Conservation (phyloP, 2,797 vertebrate genomes). For the Myotis findleyi region DNA sequence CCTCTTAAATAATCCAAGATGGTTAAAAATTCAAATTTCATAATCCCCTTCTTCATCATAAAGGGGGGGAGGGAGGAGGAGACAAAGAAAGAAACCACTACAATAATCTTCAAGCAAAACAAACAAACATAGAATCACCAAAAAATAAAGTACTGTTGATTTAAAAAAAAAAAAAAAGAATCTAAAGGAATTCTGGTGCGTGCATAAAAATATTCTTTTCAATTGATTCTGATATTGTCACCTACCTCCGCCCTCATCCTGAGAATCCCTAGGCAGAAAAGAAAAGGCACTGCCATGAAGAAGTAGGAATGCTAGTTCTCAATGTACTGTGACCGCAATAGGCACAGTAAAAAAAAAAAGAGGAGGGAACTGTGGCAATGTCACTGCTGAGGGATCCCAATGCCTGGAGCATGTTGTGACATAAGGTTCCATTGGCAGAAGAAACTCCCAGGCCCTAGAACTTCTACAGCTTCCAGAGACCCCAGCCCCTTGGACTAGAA, state of each 20-base stretch:
- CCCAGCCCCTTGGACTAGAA: neutral
- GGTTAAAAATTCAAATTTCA: neutral
- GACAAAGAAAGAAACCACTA: neutral
- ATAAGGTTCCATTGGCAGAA: neutral
- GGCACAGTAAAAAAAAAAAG: neutral
- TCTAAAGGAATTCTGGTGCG: neutral
- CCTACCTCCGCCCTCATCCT: neutral
- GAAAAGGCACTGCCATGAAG: neutral
- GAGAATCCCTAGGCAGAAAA: neutral
- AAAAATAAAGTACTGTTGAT: neutral
- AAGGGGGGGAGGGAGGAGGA: neutral
- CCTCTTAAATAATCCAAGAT: neutral
- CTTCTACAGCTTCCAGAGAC: neutral
- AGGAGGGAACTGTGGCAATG: neutral
- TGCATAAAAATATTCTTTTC: neutral
- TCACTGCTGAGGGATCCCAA: neutral
- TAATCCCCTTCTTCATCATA: neutral
- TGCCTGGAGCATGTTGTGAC: neutral
- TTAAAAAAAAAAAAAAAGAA: neutral
- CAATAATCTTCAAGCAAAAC: constrained; percentile 3
- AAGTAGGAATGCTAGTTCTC: neutral
- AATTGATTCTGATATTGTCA: neutral
- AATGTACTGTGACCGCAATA: neutral
- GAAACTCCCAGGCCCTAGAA: neutral
- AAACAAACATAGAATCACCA: neutral